Conservation (phyloP, 2,888 invertebrate genomes). For the Cephus spinipes region DNA sequence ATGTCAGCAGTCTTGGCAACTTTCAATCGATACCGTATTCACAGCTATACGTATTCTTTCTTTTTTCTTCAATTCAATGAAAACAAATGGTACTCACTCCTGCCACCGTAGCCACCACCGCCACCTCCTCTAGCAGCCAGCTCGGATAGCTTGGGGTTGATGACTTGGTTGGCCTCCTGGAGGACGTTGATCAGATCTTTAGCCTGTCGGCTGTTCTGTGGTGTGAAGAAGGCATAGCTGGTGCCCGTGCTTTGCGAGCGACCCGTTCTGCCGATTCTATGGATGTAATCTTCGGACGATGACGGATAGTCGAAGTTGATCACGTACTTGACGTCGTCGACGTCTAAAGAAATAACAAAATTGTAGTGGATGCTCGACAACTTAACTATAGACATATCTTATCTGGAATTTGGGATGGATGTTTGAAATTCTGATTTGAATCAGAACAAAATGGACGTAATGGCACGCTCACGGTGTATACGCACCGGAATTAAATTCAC, state of each 20-base stretch:
- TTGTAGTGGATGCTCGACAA: background rate
- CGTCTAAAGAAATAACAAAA: constrained; percentile 74
- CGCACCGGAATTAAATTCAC: background rate
- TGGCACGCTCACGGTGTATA: background rate
- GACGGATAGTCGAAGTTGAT: constrained; percentile 97
- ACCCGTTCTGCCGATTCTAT: constrained; percentile 94
- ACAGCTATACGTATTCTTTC: background rate
- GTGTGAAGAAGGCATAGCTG: constrained; percentile 95
- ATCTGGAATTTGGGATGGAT: background rate
- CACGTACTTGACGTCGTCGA: constrained; percentile 95
- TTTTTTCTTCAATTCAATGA: too few species aligned
- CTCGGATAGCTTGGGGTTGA: constrained; percentile 87
- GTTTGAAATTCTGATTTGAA: background rate
- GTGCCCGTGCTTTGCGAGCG: constrained; percentile 89
- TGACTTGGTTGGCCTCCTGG: constrained; percentile 85
- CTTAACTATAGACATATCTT: background rate
- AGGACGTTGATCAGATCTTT: constrained; percentile 90
- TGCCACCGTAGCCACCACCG: constrained; percentile 71
- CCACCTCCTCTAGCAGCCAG: constrained; percentile 76
- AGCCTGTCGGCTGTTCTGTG: constrained; percentile 87
- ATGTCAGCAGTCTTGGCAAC: background rate
- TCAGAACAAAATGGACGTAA: background rate
- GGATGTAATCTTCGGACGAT: constrained; percentile 95
- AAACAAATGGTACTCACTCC: constrained; percentile 54
- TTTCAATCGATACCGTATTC: background rate